Percentiles rank a stretch among this genome's conserved stretches.
Conservation (phyloP, 2,888 invertebrate genomes). For the Eutolmus rufibarbis region DNA sequence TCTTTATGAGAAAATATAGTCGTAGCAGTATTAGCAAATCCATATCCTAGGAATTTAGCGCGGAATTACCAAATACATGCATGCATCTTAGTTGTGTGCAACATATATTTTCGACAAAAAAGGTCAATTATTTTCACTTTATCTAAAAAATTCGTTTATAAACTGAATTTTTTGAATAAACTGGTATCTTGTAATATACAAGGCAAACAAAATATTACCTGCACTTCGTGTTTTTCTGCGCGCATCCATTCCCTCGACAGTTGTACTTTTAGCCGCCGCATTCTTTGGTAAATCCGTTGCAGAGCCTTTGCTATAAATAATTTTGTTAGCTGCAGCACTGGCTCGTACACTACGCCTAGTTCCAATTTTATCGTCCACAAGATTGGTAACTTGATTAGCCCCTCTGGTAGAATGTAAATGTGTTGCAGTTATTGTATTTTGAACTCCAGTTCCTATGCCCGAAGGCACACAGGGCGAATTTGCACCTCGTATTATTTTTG, state of each 20-base stretch:
- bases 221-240: constrained; percentile 75
- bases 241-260: constrained; percentile 52
- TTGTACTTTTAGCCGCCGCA: constrained; percentile 53
- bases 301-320: constrained; percentile 57
- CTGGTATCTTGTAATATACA: neutral
- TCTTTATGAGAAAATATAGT: no score
- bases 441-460: constrained; percentile 14
- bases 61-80: no score
- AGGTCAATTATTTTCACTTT: no score
- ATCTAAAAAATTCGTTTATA: neutral
- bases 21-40: no score
- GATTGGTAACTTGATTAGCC: constrained; percentile 49
- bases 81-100: no score
- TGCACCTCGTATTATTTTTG: constrained; percentile 21
- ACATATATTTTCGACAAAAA: no score
- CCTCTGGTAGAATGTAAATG: constrained; percentile 15
- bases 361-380: constrained; percentile 64
- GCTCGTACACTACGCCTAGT: constrained; percentile 67
- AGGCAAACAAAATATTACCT: constrained; percentile 62
- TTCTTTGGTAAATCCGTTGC: constrained; percentile 49
- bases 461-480: neutral
- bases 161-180: neutral
- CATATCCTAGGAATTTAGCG: no score
- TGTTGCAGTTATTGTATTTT: constrained; percentile 49
- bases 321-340: constrained; percentile 60